Evolutionary conservation across 1,140 invertebrate species (phyloP), one percentile per base, ranked within the genome.

Genomic region (Macrosteles quadrilineatus): DNA sequence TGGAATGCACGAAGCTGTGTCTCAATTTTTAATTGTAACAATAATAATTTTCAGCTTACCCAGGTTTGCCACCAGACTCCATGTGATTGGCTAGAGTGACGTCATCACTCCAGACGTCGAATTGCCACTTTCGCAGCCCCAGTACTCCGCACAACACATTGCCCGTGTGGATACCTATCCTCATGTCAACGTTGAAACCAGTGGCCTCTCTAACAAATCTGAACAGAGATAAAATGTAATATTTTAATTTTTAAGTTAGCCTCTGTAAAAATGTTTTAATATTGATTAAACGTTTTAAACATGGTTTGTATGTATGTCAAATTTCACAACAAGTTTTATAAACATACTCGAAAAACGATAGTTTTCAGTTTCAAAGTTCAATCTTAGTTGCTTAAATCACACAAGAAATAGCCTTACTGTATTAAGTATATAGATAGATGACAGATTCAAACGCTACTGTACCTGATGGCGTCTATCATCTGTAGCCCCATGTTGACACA

Each of bases 41-140:
- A n/a, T n/a, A n/a, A n/a, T n/a, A n/a, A n/a, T n/a, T n/a, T n/a
- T n/a, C n/a, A n/a, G n/a, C 86, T 87, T 81, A 97, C 95, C 96
- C 96, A 11, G 96, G 93, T 57, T 96, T 86, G 63, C 96, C 96
- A 17, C 93, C 93, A 47, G 95, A 94, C 83, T 99, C 97, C 96
- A 98, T 97, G 77, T 96, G 92, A 84, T 98, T 98, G 59, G 97
- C 97, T 3, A 98, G 84, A 21, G 95, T 97, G 76, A 98, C 97
- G 81, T 98, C 97, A 83, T 97, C 93, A 74, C 94, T 97, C 95
- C 96, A 98, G 40, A 99, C 95, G 82, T 99, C 97, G 81, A 95
- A 99, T 85, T 98, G 96, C 96, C 96, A 98, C 83, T 98, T 98
- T 63, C 93, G 84, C 6, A 98, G 83, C 1, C 97, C 97, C 55